phyloP scores from a whole-genome alignment of 2,797 vertebrate species.

The Podarcis lilfordi region DNA sequence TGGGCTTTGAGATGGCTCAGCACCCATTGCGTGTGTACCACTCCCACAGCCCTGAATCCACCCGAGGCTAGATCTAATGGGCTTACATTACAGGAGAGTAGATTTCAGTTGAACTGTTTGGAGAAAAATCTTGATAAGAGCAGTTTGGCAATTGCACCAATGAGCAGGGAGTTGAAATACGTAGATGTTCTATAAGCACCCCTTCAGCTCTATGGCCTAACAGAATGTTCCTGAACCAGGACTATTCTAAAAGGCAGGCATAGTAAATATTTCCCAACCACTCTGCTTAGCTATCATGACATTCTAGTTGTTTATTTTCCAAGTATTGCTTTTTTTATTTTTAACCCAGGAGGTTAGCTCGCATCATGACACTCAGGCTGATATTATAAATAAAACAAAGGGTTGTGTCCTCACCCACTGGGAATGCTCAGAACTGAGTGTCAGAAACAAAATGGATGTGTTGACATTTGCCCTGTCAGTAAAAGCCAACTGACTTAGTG shows the following conservation, averaged over 20 bases:
- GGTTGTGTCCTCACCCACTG: not conserved
- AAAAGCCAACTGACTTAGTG: conserved; percentile 23
- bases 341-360: not conserved
- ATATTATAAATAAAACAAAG: conserved; percentile 21
- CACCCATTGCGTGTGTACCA: too few species aligned
- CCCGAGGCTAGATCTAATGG: too few species aligned
- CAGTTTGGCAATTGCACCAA: too few species aligned
- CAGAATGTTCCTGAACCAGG: not conserved
- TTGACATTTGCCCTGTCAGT: conserved; percentile 30
- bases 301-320: not conserved
- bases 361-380: conserved; percentile 22
- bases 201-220: too few species aligned
- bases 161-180: too few species aligned
- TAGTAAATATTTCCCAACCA: not conserved
- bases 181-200: too few species aligned
- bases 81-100: too few species aligned
- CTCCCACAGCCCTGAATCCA: not conserved
- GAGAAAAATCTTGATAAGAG: too few species aligned
- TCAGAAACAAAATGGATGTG: conserved; percentile 29
- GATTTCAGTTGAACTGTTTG: too few species aligned
- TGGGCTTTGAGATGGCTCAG: too few species aligned
- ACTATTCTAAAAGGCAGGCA: not conserved
- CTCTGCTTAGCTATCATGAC: not conserved
- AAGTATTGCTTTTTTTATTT: not conserved
- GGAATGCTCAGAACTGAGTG: conserved; percentile 25